These are phyloP conservation scores for Buceros bicornis DNA, from an alignment of 2,797 vertebrate genomes.

Conservation along the genomic window DNA sequence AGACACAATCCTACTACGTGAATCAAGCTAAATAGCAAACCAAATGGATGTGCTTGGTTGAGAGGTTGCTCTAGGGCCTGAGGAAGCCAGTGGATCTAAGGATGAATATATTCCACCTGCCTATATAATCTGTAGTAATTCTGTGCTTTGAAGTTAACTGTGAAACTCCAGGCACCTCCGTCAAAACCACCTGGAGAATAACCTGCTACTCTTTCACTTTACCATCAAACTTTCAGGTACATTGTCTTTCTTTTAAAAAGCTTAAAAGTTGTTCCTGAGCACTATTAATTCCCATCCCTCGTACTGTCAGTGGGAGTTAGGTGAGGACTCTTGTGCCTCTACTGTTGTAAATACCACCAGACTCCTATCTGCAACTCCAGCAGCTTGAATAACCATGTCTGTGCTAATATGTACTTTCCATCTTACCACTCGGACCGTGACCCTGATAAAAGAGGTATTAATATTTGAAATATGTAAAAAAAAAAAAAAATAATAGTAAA, in stretches of 20 bases:
- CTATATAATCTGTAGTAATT: neutral
- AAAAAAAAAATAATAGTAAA: neutral
- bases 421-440: neutral
- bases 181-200: neutral
- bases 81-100: neutral
- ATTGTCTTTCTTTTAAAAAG: neutral
- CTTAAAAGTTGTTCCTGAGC: neutral
- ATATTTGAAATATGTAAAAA: neutral
- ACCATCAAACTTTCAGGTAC: neutral
- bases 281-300: neutral
- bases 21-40: neutral
- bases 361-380: neutral
- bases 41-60: neutral
- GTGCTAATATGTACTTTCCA: neutral
- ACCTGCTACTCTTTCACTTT: neutral
- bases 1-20: neutral
- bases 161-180: neutral
- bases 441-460: neutral
- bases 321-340: neutral
- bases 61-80: neutral
- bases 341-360: neutral
- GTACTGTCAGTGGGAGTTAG: neutral
- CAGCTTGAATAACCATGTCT: neutral
- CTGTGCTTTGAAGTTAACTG: neutral
- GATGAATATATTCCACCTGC: neutral